These are phyloP conservation scores for Azemiops feae DNA, from an alignment of 2,113 vertebrate genomes.

Conservation along the genomic window DNA sequence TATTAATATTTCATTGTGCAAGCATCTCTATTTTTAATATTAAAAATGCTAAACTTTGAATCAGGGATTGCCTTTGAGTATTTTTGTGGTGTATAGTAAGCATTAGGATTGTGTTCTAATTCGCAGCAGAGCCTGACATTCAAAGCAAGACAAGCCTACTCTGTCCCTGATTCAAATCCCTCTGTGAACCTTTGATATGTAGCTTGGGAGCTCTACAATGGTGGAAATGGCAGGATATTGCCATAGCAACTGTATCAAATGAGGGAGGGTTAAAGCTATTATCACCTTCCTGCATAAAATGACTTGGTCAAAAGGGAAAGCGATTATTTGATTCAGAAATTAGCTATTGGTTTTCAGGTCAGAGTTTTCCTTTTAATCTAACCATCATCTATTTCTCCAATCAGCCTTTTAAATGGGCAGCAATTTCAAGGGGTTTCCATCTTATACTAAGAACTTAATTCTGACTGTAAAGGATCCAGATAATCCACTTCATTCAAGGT, in stretches of 20 bases:
- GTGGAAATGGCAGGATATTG: background rate
- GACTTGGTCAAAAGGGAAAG: background rate
- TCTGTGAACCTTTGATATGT: background rate
- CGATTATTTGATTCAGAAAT: background rate
- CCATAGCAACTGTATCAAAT: background rate
- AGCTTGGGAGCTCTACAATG: background rate
- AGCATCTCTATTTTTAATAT: background rate
- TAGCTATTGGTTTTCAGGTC: too few species aligned
- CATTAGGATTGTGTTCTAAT: background rate
- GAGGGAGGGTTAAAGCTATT: background rate
- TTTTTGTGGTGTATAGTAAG: background rate
- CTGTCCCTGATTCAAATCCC: background rate
- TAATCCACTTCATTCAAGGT: background rate
- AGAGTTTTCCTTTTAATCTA: too few species aligned
- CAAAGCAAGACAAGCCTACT: background rate
- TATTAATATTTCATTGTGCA: background rate
- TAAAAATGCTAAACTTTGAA: background rate
- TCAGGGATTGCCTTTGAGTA: background rate
- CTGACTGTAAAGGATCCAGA: background rate
- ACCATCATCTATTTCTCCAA: too few species aligned
- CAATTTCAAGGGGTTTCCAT: background rate
- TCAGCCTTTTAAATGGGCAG: background rate
- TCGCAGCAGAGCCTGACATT: background rate
- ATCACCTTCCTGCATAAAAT: background rate
- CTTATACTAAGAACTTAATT: background rate